Base-by-base conservation (phyloP, 2,888 invertebrate genomes). In the Oligia fasciuncula region DNA sequence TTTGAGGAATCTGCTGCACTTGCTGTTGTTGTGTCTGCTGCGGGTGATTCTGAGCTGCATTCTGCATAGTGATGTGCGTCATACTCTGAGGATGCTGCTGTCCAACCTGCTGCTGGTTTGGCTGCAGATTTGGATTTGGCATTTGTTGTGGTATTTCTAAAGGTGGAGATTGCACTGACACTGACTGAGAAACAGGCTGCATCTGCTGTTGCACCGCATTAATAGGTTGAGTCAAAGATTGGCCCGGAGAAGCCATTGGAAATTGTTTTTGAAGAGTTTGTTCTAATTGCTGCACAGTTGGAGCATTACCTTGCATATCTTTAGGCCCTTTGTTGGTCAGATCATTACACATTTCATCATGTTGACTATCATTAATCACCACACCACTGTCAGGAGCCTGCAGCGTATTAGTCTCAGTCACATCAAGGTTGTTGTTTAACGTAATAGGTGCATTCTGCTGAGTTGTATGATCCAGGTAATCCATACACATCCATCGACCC, bases 401-500 rank as follows among this genome's bases (percentile, higher is more conserved):
- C 87, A 95, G 87, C 2, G 92, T 87, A 87, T 94, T 95, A 83
- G 91, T 94, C 90, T 97, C 96, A 19, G 94, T 93, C 73, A 95
- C 93, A 92, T 97, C 97, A 88, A 96, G 93, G 89, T 97, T 97
- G 87, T 97, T 97, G 88, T 97, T 96, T 89, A 96, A 93, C 62
- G 95, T 95, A 35, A 96, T 95, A 51, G 97, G 96, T 85, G 97
- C 94, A 93, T 95, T 97, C 82, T 95, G 97, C 88, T 97, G 97
- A 79, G 97, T 97, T 72, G 98, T 98, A 91, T 99, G 98, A 96
- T 99, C 99, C 91, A 99, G 97, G 95, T 98, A 99, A 95, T 99
- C 99, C 98, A 99, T 98, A 95, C 99, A 99, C 95, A 98, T 98
- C 99, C 99, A 99, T 89, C 99, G 97, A 49, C 99, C 99, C 79